A percentile compares a stretch with the other conserved stretches of the same genome.
Conservation (phyloP, 1,140 invertebrate genomes). For the Megathymus violae region DNA sequence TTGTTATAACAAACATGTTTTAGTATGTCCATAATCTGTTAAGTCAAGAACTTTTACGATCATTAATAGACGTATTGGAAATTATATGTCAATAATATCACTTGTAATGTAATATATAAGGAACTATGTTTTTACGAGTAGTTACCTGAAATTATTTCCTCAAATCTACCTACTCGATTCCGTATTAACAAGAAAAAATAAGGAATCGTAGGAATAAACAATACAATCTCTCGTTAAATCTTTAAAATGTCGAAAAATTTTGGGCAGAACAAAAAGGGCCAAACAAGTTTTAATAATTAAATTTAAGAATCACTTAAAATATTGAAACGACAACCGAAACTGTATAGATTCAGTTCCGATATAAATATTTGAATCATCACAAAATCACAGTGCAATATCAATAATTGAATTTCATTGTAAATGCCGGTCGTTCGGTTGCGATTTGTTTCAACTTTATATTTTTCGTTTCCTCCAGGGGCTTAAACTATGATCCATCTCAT, state of each 20-base stretch:
- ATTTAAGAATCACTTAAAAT: not conserved
- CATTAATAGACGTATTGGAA: too few relatives aligned
- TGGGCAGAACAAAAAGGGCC: not conserved
- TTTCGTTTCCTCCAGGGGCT: conserved; percentile 16
- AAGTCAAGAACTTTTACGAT: too few relatives aligned
- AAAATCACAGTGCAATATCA: not conserved
- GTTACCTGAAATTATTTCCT: too few relatives aligned
- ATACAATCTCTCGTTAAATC: not conserved
- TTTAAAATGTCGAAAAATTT: not conserved
- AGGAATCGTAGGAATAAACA: not conserved
- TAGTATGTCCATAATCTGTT: too few relatives aligned
- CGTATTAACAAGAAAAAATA: not conserved
- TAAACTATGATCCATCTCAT: too few relatives aligned
- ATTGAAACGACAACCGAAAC: not conserved
- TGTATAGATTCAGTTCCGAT: not conserved
- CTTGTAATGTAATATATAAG: too few relatives aligned
- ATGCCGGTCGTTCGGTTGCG: conserved; percentile 17
- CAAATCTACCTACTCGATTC: too few relatives aligned
- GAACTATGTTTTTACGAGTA: too few relatives aligned
- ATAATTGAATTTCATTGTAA: conserved; percentile 30
- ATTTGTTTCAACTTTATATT: conserved; percentile 27
- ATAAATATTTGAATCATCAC: not conserved
- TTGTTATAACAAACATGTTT: too few relatives aligned
- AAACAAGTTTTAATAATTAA: not conserved
- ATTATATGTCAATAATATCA: too few relatives aligned